phyloP scores from a whole-genome alignment of 2,113 vertebrate species.

The Macquaria ambigua region DNA sequence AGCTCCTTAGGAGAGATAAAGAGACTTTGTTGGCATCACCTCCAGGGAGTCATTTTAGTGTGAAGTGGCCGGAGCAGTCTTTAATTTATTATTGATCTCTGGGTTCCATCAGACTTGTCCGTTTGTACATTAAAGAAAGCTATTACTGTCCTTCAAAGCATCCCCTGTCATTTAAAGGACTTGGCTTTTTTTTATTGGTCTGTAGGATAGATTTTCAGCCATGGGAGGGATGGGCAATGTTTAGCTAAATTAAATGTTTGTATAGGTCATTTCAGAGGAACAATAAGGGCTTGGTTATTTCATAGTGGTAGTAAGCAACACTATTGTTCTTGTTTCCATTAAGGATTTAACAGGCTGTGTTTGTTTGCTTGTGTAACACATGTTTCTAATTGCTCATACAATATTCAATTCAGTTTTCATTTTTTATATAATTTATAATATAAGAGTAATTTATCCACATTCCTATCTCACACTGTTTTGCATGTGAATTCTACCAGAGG shows the following conservation, averaged over 20 bases:
- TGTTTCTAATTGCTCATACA: conserved; percentile 5
- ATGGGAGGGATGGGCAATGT: conserved; percentile 9
- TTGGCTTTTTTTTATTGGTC: conserved; percentile 51
- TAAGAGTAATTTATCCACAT: background rate
- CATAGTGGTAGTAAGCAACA: background rate
- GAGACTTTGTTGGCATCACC: conserved; percentile 57
- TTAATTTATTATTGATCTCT: conserved; percentile 80
- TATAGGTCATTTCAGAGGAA: conserved; percentile 40
- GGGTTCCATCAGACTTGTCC: conserved; percentile 59
- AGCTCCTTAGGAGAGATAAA: conserved; percentile 61
- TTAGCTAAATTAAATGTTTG: conserved; percentile 55
- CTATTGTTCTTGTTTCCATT: conserved; percentile 16
- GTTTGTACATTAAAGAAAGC: conserved; percentile 65
- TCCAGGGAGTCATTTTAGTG: conserved; percentile 60
- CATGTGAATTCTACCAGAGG: conserved; percentile 3
- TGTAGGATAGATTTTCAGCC: conserved; percentile 27
- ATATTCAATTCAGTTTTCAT: too few species aligned
- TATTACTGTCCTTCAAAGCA: conserved; percentile 67
- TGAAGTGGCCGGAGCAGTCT: conserved; percentile 57
- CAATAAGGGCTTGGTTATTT: conserved; percentile 18
- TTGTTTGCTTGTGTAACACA: conserved; percentile 12
- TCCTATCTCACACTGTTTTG: background rate
- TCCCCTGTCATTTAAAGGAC: conserved; percentile 61
- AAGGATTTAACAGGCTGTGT: conserved; percentile 31
- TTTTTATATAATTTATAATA: background rate